These are phyloP conservation scores for Campoplex capitator DNA, from an alignment of 2,888 invertebrate genomes.

Conservation along the genomic window DNA sequence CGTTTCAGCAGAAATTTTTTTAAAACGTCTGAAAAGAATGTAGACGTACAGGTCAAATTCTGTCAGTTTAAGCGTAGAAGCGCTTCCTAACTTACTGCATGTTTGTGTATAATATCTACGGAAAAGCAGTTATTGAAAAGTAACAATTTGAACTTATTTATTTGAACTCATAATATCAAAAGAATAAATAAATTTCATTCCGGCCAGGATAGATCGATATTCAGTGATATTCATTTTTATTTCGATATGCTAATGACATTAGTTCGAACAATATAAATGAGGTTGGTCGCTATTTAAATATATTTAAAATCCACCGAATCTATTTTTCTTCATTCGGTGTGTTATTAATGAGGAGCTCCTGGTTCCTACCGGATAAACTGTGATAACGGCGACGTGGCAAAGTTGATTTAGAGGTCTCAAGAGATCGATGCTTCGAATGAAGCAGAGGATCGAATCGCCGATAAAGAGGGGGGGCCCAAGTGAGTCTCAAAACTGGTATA, in stretches of 20 bases:
- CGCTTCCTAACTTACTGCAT: neutral
- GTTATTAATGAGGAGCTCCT: slow-evolving; percentile 42
- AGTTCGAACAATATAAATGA: neutral
- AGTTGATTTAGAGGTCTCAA: slow-evolving; percentile 55
- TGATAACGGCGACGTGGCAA: slow-evolving; percentile 52
- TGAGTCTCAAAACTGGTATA: slow-evolving; percentile 51
- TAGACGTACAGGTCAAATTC: neutral
- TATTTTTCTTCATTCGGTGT: slow-evolving; percentile 18
- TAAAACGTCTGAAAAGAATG: no score
- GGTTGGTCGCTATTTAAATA: neutral
- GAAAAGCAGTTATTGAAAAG: slow-evolving; percentile 3
- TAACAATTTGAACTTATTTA: no score
- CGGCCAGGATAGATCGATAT: neutral
- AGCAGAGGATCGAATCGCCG: slow-evolving; percentile 40
- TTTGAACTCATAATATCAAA: neutral
- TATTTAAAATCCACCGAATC: slow-evolving; percentile 30
- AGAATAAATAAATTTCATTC: neutral
- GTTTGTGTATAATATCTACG: neutral
- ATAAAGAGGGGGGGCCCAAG: slow-evolving; percentile 27
- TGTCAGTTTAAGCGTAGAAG: neutral
- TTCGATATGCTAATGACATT: neutral
- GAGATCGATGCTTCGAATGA: slow-evolving; percentile 51
- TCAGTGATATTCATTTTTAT: neutral
- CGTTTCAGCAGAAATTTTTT: no score
- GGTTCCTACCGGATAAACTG: slow-evolving; percentile 44